These are phyloP conservation scores for Trissolcus brochymenae DNA, from an alignment of 2,888 invertebrate species.

Conservation along the genomic window DNA sequence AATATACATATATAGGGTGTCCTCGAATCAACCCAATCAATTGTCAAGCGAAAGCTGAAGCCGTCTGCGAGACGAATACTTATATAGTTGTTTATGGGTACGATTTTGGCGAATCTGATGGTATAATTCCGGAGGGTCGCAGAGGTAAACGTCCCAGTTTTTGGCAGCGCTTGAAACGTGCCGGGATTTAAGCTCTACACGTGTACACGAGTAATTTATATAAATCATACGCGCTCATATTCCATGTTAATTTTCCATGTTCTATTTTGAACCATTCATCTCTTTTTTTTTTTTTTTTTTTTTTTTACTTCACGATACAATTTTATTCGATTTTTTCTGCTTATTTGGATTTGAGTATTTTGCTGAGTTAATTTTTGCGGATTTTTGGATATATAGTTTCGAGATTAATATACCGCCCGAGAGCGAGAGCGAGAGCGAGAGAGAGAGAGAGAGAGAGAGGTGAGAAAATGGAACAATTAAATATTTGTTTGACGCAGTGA, in stretches of 20 bases:
- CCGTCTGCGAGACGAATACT: constrained; percentile 18
- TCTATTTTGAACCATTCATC: too few species aligned
- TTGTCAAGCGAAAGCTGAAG: constrained; percentile 27
- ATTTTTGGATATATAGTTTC: too few species aligned
- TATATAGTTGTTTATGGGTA: not conserved
- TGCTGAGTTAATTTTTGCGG: too few species aligned
- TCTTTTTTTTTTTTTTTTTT: too few species aligned
- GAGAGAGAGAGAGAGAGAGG: not conserved
- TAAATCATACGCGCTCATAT: not conserved
- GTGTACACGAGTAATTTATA: not conserved
- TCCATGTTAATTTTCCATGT: not conserved
- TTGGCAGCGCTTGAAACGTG: constrained; percentile 16
- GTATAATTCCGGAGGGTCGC: not conserved
- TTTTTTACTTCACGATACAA: too few species aligned
- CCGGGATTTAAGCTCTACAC: constrained; percentile 19
- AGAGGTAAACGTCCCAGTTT: constrained; percentile 42
- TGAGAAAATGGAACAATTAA: constrained; percentile 14
- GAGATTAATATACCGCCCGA: too few species aligned
- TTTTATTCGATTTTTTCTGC: too few species aligned
- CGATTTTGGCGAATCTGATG: too few species aligned
- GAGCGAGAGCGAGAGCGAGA: not conserved
- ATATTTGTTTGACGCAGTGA: constrained; percentile 6
- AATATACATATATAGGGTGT: constrained; percentile 31
- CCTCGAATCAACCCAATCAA: constrained; percentile 41
- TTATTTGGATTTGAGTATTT: too few species aligned